phyloP scores from a whole-genome alignment of 2,888 invertebrate genomes.

The Furcula furcula region DNA sequence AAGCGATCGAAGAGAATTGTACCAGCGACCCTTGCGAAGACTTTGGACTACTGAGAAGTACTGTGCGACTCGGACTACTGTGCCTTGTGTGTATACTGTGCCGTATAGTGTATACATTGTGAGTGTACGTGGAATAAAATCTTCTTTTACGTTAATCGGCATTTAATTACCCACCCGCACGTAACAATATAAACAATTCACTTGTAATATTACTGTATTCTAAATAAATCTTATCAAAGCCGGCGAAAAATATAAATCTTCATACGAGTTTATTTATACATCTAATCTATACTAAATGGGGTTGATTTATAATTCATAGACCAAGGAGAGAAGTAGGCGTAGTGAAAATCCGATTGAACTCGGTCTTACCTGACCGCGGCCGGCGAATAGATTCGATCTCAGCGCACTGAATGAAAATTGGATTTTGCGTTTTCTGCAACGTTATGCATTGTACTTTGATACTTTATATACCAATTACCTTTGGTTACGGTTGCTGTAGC shows the following conservation, averaged over 20 bases:
- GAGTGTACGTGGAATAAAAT: neutral
- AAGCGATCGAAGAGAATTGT: no score
- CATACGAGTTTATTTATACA: conserved; percentile 8
- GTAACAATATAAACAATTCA: neutral
- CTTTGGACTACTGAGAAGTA: no score
- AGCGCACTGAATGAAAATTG: conserved; percentile 12
- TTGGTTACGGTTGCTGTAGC: no score
- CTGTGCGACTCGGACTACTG: no score
- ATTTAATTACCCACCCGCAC: no score
- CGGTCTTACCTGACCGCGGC: conserved; percentile 12
- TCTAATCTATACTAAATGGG: conserved; percentile 21
- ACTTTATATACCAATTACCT: no score
- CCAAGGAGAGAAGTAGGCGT: conserved; percentile 42
- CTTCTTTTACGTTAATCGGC: no score
- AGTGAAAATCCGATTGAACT: conserved; percentile 15
- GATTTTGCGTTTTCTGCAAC: conserved; percentile 4
- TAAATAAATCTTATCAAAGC: no score
- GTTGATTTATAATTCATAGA: conserved; percentile 42
- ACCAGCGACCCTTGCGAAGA: no score
- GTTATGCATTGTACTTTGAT: neutral
- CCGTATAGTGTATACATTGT: no score
- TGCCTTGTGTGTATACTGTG: no score
- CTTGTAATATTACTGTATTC: neutral
- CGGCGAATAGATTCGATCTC: conserved; percentile 11
- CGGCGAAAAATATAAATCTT: no score